Base-by-base conservation (phyloP, 2,888 invertebrate genomes). In the Phyllotreta striolata region DNA sequence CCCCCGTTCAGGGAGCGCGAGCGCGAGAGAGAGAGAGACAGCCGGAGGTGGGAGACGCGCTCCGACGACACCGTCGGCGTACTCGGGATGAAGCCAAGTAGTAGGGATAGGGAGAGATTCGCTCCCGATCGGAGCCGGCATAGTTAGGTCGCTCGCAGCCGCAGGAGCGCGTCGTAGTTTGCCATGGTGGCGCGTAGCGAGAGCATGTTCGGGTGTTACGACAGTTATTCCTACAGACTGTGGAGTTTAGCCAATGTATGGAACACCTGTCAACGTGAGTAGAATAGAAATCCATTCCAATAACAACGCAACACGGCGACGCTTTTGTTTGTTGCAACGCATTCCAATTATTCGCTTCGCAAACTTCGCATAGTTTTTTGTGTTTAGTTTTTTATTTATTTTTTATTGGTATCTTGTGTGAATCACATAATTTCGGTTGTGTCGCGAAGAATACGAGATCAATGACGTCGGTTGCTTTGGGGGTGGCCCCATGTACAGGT, bases 181-280 rank as follows among this genome's bases (percentile, higher is more conserved):
- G 90, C 88, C 88, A 90, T 90, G 90, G 90, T 91, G 87, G 89
- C 89, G 87, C 88, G 88, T 84, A 86, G 87, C 86, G 89, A 85
- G 85, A 88, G 86, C 85, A 90, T 88, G 89, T 88, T 87, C 86
- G 88, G 87, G 81, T 87, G 87, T 84, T 88, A 88, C 85, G 89
- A 89, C 84, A 89, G 88, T 85, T 89, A 89, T 84, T 89, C 89
- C 82, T 89, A 89, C 84, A 86, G 89, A 82, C 87, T 89, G 83
- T 89, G 89, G 89, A 89, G 88, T 85, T 85, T 89, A 83, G 89
- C 89, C 84, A 89, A 89, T 84, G 88, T 89, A 78, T 89, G 89
- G 89, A 88, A 87, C 84, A 87, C 87, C 85, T 88, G 87, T 83
- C 88, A 88, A 85, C 87, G 89, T 89, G 86, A 89, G 89, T 89